phyloP scores from a whole-genome alignment of 2,797 vertebrate species.

The Leucoraja ocellata region DNA sequence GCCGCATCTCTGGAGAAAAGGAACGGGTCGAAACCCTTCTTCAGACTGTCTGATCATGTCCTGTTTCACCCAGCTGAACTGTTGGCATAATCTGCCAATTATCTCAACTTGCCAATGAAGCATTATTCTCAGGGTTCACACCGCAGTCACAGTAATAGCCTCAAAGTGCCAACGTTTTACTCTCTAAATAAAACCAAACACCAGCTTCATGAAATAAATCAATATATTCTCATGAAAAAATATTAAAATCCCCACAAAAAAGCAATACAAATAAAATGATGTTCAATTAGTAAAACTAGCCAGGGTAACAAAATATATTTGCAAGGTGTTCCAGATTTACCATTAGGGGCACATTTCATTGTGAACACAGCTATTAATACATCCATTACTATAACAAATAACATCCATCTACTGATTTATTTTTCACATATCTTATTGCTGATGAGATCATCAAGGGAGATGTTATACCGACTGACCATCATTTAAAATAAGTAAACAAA shows the following conservation, averaged over 20 bases:
- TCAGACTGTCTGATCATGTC: neutral
- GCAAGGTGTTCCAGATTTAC: neutral
- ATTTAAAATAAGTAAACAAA: slow-evolving; percentile 15
- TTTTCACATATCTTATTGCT: neutral
- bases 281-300: neutral
- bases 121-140: neutral
- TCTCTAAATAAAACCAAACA: neutral
- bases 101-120: neutral
- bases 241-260: neutral
- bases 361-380: neutral
- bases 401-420: neutral
- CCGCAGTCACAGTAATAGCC: neutral
- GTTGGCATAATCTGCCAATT: neutral
- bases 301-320: neutral
- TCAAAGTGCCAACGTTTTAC: neutral
- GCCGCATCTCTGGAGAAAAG: no score
- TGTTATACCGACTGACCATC: neutral
- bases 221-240: neutral
- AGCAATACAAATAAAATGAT: neutral
- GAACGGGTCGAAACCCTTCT: no score
- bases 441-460: neutral
- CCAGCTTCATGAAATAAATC: neutral
- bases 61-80: neutral
- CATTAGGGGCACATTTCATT: neutral
- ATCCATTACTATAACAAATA: neutral